Evolutionary conservation across 2,888 invertebrate species (phyloP).

Genomic region (Andrena chrysosceles): DNA sequence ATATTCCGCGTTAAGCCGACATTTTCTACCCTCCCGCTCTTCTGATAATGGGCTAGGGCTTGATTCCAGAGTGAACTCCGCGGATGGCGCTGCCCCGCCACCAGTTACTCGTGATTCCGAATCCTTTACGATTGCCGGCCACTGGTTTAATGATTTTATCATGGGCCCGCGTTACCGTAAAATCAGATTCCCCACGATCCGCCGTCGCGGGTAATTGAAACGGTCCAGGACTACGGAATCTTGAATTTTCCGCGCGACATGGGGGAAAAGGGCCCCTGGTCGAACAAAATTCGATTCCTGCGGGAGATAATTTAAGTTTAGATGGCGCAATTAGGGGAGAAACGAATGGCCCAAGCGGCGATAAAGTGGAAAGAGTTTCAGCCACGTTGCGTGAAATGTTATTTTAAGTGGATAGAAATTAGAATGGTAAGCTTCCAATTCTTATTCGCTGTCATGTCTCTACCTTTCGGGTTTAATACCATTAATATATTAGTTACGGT

Average conservation of each 20-base stretch:
- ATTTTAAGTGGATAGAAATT: too few relatives aligned
- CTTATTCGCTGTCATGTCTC: too few relatives aligned
- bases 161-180: background rate
- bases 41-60: slow-evolving; percentile 51
- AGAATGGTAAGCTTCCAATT: too few relatives aligned
- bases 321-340: too few relatives aligned
- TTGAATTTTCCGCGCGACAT: background rate
- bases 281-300: background rate
- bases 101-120: slow-evolving; percentile 14
- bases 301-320: background rate
- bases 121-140: slow-evolving; percentile 23
- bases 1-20: slow-evolving; percentile 49
- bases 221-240: slow-evolving; percentile 1
- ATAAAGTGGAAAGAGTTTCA: too few relatives aligned
- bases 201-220: slow-evolving; percentile 25
- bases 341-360: too few relatives aligned
- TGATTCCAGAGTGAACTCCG: slow-evolving; percentile 44
- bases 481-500: too few relatives aligned
- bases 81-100: slow-evolving; percentile 18
- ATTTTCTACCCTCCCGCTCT: slow-evolving; percentile 50
- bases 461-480: too few relatives aligned
- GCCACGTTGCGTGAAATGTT: too few relatives aligned
- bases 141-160: slow-evolving; percentile 45
- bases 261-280: background rate
- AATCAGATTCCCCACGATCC: background rate